Evolutionary conservation across 2,888 invertebrate genomes (phyloP).

Genomic region (Dolichopus griseipennis): DNA sequence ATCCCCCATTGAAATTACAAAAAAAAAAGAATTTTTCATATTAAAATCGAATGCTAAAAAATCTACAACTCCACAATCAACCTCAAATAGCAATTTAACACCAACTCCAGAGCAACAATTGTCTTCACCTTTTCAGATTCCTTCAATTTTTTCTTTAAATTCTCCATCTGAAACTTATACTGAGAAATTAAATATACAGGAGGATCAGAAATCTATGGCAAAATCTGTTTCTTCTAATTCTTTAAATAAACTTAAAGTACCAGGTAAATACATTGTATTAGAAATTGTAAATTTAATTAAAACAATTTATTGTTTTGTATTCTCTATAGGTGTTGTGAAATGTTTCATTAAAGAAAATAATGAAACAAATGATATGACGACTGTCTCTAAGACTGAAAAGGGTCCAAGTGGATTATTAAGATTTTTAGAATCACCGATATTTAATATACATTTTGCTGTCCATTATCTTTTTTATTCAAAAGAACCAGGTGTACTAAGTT

Average conservation of each 20-base stretch:
- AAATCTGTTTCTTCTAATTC: slow-evolving; percentile 39
- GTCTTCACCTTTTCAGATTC: not conserved
- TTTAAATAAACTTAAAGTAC: slow-evolving; percentile 38
- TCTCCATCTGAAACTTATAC: not conserved
- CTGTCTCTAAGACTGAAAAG: slow-evolving; percentile 33
- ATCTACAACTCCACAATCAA: slow-evolving; percentile 26
- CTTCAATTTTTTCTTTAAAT: not conserved
- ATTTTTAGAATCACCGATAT: slow-evolving; percentile 93
- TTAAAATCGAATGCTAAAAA: slow-evolving; percentile 37
- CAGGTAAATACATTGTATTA: slow-evolving; percentile 25
- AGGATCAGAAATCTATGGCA: slow-evolving; percentile 24
- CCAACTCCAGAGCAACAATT: slow-evolving; percentile 15
- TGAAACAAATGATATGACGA: slow-evolving; percentile 12
- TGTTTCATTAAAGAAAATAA: slow-evolving; percentile 35
- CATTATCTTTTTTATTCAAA: slow-evolving; percentile 97
- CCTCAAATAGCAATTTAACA: not conserved
- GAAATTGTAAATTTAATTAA: not conserved
- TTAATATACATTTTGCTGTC: slow-evolving; percentile 97
- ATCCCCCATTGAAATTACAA: slow-evolving; percentile 40
- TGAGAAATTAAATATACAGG: slow-evolving; percentile 10
- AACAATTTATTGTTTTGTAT: not conserved
- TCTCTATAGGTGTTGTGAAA: slow-evolving; percentile 33
- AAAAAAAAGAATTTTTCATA: slow-evolving; percentile 42
- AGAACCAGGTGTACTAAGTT: slow-evolving; percentile 94
- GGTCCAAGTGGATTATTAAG: slow-evolving; percentile 46